A percentile compares a stretch with the other conserved stretches of the same genome.
phyloP scores from a whole-genome alignment of 1,140 invertebrate genomes.

The Caenorhabditis remanei region DNA sequence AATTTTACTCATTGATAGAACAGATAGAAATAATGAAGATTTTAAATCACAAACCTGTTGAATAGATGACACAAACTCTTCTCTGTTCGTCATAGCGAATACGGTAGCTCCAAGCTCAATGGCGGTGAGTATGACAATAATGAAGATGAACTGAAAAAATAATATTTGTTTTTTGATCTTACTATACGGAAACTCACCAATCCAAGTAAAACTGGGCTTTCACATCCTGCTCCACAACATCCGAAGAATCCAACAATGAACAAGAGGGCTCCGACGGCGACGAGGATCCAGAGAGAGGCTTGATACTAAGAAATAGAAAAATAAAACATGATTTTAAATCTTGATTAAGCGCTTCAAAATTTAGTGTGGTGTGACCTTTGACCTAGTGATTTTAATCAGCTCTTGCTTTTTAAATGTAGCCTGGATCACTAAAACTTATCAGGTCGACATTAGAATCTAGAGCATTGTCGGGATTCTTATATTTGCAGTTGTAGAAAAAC shows the following conservation, averaged over 20 bases:
- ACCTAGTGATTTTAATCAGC: too few relatives aligned
- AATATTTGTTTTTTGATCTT: neutral
- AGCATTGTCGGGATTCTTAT: too few relatives aligned
- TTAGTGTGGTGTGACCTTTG: too few relatives aligned
- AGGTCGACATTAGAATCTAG: too few relatives aligned
- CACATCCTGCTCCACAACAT: slow-evolving; percentile 76
- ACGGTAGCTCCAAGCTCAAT: slow-evolving; percentile 72
- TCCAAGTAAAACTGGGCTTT: slow-evolving; percentile 71
- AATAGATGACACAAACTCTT: slow-evolving; percentile 58
- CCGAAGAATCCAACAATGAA: slow-evolving; percentile 77
- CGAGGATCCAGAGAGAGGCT: slow-evolving; percentile 76
- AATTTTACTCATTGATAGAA: neutral
- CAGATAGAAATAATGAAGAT: neutral
- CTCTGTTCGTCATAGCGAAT: slow-evolving; percentile 70
- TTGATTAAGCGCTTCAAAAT: neutral
- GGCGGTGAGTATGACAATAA: slow-evolving; percentile 71
- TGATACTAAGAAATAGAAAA: slow-evolving; percentile 74
- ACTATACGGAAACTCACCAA: slow-evolving; percentile 66
- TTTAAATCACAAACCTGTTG: slow-evolving; percentile 23
- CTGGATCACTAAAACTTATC: too few relatives aligned
- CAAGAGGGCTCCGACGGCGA: slow-evolving; percentile 74
- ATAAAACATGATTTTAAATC: slow-evolving; percentile 15
- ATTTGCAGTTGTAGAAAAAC: too few relatives aligned
- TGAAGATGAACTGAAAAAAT: slow-evolving; percentile 74
- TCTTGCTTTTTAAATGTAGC: too few relatives aligned